A percentile compares a stretch with the other conserved stretches of the same genome.
phyloP scores from a whole-genome alignment of 1,140 invertebrate species.

The Sinella curviseta region DNA sequence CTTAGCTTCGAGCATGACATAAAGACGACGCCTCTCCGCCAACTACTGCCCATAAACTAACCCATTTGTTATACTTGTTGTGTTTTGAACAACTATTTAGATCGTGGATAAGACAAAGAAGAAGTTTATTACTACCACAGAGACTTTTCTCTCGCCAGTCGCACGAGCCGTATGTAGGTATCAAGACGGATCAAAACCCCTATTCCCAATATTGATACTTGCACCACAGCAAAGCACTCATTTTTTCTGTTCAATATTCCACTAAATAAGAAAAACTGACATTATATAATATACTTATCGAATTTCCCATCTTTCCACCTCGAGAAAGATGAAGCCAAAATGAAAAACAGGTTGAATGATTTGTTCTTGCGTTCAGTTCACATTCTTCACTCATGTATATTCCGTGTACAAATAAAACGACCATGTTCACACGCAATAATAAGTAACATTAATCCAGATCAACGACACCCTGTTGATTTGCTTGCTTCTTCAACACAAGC shows the following conservation, averaged over 20 bases:
- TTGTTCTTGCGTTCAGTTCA: not conserved
- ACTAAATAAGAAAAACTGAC: too few relatives aligned
- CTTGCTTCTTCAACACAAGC: too few relatives aligned
- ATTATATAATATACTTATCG: not conserved
- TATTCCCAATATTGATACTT: too few relatives aligned
- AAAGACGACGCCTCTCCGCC: conserved; percentile 4
- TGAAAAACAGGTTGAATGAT: not conserved
- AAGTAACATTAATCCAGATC: not conserved
- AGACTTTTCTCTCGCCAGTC: not conserved
- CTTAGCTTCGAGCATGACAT: not conserved
- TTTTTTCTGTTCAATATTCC: too few relatives aligned
- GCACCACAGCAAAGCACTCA: too few relatives aligned
- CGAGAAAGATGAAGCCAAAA: not conserved
- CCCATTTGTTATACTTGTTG: conserved; percentile 4
- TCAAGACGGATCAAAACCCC: too few relatives aligned
- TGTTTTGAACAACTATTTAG: conserved; percentile 8
- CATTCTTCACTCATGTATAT: too few relatives aligned
- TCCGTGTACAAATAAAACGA: too few relatives aligned
- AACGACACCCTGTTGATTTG: not conserved
- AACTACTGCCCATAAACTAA: not conserved
- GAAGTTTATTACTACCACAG: not conserved
- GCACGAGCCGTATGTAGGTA: not conserved
- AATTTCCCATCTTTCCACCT: not conserved
- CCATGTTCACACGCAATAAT: not conserved
- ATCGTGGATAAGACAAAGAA: conserved; percentile 18